phyloP scores from a whole-genome alignment of 2,113 vertebrate species.

The Seriola quinqueradiata region DNA sequence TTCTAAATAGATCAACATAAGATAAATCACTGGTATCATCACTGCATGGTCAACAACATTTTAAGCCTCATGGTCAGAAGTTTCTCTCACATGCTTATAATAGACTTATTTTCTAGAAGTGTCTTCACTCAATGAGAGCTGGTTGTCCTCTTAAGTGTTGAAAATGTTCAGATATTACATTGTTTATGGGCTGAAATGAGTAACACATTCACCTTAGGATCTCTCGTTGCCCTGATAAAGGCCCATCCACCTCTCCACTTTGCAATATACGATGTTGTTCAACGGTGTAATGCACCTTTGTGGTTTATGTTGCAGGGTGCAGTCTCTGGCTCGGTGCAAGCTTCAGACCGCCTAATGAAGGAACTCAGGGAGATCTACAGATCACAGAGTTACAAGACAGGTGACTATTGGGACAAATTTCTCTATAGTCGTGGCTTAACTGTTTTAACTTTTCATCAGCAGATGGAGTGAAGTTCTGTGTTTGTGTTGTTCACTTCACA shows the following conservation, averaged over 20 bases:
- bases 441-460: background rate
- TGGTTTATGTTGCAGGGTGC: constrained; percentile 87
- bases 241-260: background rate
- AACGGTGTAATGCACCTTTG: background rate
- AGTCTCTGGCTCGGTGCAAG: constrained; percentile 97
- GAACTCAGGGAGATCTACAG: constrained; percentile 99
- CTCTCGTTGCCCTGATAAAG: background rate
- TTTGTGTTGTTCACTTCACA: constrained; percentile 69
- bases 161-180: background rate
- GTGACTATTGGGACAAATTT: constrained; percentile 67
- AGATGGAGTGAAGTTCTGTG: constrained; percentile 6
- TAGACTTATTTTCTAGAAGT: too few species aligned
- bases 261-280: accelerated
- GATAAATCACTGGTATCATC: too few species aligned
- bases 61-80: too few species aligned
- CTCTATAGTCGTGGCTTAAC: background rate
- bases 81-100: too few species aligned
- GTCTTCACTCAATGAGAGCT: background rate
- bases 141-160: background rate
- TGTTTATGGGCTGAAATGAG: background rate
- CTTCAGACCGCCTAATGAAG: constrained; percentile 99
- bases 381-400: constrained; percentile 99
- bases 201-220: background rate
- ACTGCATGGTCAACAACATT: too few species aligned
- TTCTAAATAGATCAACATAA: too few species aligned